Evolutionary conservation across 1,140 invertebrate species (phyloP).

Genomic region (Bactericera cockerelli): DNA sequence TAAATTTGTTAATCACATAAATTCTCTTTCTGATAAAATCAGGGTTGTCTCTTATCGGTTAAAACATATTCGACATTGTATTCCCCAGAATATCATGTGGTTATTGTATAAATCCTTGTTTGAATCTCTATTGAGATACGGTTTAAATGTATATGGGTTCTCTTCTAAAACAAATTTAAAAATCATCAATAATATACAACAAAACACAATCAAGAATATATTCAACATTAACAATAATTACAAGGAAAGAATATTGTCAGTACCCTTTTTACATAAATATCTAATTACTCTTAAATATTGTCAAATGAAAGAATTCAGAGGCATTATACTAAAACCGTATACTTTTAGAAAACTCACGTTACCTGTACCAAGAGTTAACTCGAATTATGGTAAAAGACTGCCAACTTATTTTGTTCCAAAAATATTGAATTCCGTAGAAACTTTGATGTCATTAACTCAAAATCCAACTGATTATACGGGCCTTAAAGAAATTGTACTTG

Average conservation of each 20-base stretch:
- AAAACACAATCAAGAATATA: not conserved
- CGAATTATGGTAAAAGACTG: not conserved
- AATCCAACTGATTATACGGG: too few relatives aligned
- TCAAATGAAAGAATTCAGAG: not conserved
- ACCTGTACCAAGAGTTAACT: not conserved
- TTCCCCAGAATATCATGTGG: not conserved
- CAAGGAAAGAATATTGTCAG: not conserved
- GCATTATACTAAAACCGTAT: not conserved
- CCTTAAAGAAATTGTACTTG: too few relatives aligned
- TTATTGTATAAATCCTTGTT: not conserved
- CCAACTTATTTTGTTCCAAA: not conserved
- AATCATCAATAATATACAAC: not conserved
- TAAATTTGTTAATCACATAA: not conserved
- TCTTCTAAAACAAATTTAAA: not conserved
- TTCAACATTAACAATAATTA: not conserved
- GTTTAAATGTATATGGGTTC: not conserved
- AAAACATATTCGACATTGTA: not conserved
- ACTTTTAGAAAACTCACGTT: not conserved
- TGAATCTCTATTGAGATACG: not conserved
- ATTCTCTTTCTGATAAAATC: not conserved
- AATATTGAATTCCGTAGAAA: too few relatives aligned
- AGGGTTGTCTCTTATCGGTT: not conserved
- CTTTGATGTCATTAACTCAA: too few relatives aligned
- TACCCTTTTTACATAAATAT: not conserved
- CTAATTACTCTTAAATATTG: not conserved